Evolutionary conservation across 2,113 vertebrate genomes (phyloP).

Genomic region (Peromyscus maniculatus): DNA sequence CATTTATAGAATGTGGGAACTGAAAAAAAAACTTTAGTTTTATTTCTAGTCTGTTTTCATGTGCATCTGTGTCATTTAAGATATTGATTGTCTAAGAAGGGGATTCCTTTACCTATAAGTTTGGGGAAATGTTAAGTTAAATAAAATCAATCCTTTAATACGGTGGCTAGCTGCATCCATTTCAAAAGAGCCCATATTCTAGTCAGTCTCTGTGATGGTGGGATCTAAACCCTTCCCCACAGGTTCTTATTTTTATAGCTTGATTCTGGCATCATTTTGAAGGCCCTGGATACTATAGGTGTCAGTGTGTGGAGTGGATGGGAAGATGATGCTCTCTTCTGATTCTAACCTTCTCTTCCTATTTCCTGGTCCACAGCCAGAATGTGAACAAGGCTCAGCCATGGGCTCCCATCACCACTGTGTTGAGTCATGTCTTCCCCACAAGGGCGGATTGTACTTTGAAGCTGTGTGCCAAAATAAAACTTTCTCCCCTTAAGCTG

Average conservation of each 20-base stretch:
- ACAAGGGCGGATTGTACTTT: background rate
- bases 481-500: background rate
- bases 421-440: background rate
- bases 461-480: background rate
- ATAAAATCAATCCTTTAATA: constrained; percentile 22
- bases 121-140: constrained; percentile 42
- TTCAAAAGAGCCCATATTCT: background rate
- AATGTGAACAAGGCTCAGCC: background rate
- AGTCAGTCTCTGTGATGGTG: background rate
- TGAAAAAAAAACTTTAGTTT: background rate
- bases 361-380: background rate
- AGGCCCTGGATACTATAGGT: background rate
- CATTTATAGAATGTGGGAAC: background rate
- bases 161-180: background rate
- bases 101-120: background rate
- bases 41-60: constrained; percentile 35
- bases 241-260: background rate
- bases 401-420: background rate
- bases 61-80: background rate
- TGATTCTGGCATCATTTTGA: background rate
- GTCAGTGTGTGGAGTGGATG: background rate
- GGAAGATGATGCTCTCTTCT: background rate
- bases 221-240: background rate
- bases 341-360: background rate
- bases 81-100: background rate